phyloP scores from a whole-genome alignment of 2,113 vertebrate species.

The Gymnogyps californianus region DNA sequence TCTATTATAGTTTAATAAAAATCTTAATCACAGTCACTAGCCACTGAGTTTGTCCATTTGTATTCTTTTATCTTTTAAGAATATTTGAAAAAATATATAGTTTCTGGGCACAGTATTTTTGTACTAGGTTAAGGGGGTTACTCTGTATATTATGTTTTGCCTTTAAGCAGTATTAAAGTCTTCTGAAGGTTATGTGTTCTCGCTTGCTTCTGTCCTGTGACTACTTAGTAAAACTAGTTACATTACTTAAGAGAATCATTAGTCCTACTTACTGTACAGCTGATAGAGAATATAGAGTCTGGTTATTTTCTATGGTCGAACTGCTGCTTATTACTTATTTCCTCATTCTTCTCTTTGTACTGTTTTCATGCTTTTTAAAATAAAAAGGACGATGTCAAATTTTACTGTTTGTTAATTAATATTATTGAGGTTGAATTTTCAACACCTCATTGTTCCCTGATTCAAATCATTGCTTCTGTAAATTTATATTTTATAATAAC shows the following conservation, averaged over 20 bases:
- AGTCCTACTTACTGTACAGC: neutral
- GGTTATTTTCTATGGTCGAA: neutral
- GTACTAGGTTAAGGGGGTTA: slow-evolving; percentile 64
- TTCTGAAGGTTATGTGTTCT: neutral
- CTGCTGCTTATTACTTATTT: neutral
- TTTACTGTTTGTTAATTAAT: neutral
- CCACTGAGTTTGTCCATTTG: slow-evolving; percentile 68
- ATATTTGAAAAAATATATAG: slow-evolving; percentile 70
- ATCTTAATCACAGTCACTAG: slow-evolving; percentile 46
- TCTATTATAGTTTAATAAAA: slow-evolving; percentile 62
- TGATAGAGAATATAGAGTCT: neutral
- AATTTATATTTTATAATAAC: neutral
- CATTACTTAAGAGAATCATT: neutral
- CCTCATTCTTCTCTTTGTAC: slow-evolving; percentile 41
- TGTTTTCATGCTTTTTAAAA: slow-evolving; percentile 61
- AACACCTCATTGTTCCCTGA: neutral
- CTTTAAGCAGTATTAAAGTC: slow-evolving; percentile 35
- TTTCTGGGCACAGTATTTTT: slow-evolving; percentile 78
- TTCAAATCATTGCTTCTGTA: neutral
- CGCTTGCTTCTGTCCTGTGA: neutral
- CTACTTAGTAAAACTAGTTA: neutral
- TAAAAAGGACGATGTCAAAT: slow-evolving; percentile 39
- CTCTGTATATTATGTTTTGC: slow-evolving; percentile 66
- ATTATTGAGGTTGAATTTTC: neutral
- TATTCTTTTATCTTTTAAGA: slow-evolving; percentile 67